Evolutionary conservation across 2,888 invertebrate species (phyloP), one percentile per base, ranked within the genome.

Genomic region (Brachyptera putata): DNA sequence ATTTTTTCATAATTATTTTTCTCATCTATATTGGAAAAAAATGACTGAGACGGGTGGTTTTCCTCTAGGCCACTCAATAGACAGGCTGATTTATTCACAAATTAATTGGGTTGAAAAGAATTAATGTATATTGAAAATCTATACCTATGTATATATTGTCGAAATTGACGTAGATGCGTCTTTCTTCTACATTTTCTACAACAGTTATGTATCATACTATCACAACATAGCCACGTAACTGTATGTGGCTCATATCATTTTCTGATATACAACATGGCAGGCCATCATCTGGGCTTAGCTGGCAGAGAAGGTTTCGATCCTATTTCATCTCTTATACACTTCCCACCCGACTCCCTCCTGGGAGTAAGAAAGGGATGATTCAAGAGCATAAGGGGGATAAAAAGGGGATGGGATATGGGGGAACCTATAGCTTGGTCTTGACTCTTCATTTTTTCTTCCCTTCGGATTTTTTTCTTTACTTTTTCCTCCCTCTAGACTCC

Each of bases 361-460:
- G 60, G 60, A 60, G 49, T 26, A 22, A 26, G 25, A 57, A 39
- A 49, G 49, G 60, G 49, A 46, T 37, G 53, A 55, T 50, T 41
- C 50, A 22, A 39, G 58, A 37, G 37, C 48, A 49, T 26, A 59
- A 48, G 56, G 56, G 30, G 49, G 50, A 26, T 9, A 22, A 3
- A n/a, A 13, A 11, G 34, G 25, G 18, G 49, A n/a, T 9, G 37
- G 39, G 46, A 21, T 22, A 21, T 53, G 53, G 49, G 13, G 16
- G 36, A 30, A 36, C 3, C 16, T 16, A 25, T 37, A 18, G 50
- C 56, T 37, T 60, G 46, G 56, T 57, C 57, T 55, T 49, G 46
- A 56, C 50, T 58, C 39, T 59, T 59, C 53, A 41, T 36, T 53
- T 49, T 59, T 59, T 53, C 43, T 26, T 59, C n/a, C n/a, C 43